phyloP scores from a whole-genome alignment of 92 coral and sea anemone genomes.

The Porites cylindrica region DNA sequence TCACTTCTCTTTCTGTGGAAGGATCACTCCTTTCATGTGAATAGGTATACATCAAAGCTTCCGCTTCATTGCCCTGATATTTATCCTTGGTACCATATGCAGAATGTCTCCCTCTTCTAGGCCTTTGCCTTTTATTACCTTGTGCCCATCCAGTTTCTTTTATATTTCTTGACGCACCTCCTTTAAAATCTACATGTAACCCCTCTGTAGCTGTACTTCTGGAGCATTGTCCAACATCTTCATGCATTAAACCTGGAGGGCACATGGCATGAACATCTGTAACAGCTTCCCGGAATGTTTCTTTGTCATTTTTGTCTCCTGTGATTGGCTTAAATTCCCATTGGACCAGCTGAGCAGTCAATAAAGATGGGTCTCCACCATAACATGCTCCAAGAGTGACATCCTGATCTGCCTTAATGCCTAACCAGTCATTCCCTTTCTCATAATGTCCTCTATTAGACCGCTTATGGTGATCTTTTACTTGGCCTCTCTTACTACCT shows the following conservation, averaged over 20 bases:
- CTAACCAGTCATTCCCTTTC: neutral
- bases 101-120: neutral
- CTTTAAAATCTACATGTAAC: neutral
- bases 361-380: neutral
- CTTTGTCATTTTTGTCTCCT: neutral
- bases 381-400: conserved; percentile 4
- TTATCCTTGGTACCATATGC: conserved; percentile 1
- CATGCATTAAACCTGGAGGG: neutral
- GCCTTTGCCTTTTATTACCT: neutral
- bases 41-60: neutral
- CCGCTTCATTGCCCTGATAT: neutral
- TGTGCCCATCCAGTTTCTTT: neutral
- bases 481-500: neutral
- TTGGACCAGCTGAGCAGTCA: conserved; percentile 1
- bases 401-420: neutral
- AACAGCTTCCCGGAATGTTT: neutral
- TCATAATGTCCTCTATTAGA: neutral
- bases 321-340: neutral
- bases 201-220: neutral
- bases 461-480: neutral
- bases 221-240: neutral
- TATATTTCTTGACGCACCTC: neutral
- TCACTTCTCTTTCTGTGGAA: neutral
- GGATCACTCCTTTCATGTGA: neutral
- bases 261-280: neutral